Evolutionary conservation across 2,113 vertebrate species (phyloP), one percentile per base, ranked within the genome.

Genomic region (Trinectes maculatus): DNA sequence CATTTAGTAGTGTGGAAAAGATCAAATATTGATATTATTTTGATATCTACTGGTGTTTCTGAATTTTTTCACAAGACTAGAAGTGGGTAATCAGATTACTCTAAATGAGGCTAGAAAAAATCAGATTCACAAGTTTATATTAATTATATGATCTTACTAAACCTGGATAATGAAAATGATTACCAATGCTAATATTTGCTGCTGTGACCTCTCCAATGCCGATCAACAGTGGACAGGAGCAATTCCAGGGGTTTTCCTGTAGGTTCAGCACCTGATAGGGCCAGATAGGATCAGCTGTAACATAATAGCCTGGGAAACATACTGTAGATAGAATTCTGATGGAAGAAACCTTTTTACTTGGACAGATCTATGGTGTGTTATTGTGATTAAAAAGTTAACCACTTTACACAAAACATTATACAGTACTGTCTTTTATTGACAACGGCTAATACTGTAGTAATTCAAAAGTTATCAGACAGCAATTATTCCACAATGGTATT

Each of bases 241-340:
- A 97, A 28, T 84, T 93, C 96, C 93, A 97, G 22, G 92, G 94
- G 77, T 98, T 98, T 73, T 70, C 92, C 51, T 80, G 63, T 75
- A 97, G 87, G 40, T 87, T 82, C 70, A 97, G 83, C 18, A 60
- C 57, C 88, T 89, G 53, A 74, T 46, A 49, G 53, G 19, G 68
- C 5, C 25, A 74, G 13, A 52, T 5, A 13, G 12, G 24, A 8
- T 21, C 3, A 57, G 13, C 5, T 16, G 3, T n/a, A 10, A 40
- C 4, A 37, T 33, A 31, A 42, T 36, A 33, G 21, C 4, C 11
- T 49, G n/a, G 4, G 36, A 3, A 40, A 15, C 10, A 36, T 26
- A 18, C 0, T n/a, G n/a, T n/a, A n/a, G n/a, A n/a, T n/a, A n/a
- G n/a, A 19, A 6, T 33, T 51, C 10, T 3, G 15, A 44, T 37